phyloP scores from a whole-genome alignment of 2,888 invertebrate species.

The Hemithea aestivaria region DNA sequence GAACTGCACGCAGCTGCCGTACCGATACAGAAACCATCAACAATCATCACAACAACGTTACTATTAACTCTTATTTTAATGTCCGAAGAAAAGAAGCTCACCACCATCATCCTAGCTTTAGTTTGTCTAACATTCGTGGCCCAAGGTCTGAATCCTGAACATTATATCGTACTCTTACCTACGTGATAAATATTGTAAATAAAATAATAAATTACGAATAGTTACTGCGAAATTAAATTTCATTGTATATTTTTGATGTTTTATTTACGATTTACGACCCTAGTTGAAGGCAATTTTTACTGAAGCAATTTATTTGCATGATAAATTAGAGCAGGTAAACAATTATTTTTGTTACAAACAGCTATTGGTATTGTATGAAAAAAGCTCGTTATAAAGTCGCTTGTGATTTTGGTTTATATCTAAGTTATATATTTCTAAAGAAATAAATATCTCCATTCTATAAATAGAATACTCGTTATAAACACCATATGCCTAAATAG shows the following conservation, averaged over 20 bases:
- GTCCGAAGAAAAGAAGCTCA: slow-evolving; percentile 38
- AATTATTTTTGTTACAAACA: too few species aligned
- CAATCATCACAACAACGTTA: slow-evolving; percentile 37
- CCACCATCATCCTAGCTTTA: slow-evolving; percentile 43
- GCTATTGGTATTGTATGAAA: too few species aligned
- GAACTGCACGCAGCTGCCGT: slow-evolving; percentile 64
- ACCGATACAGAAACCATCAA: slow-evolving; percentile 45
- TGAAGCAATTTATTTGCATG: too few species aligned
- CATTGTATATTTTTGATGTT: slow-evolving; percentile 49
- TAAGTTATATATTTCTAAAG: too few species aligned
- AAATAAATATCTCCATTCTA: too few species aligned
- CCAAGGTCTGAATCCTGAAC: slow-evolving; percentile 43
- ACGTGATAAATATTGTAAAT: slow-evolving; percentile 64
- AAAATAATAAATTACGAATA: slow-evolving; percentile 54
- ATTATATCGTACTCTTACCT: slow-evolving; percentile 52
- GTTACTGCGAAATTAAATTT: slow-evolving; percentile 71
- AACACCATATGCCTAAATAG: too few species aligned
- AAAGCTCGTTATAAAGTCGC: too few species aligned
- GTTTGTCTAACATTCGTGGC: slow-evolving; percentile 32
- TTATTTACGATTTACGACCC: too few species aligned
- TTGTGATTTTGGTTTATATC: too few species aligned
- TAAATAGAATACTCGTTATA: too few species aligned
- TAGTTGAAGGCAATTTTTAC: too few species aligned
- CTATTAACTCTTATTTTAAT: slow-evolving; percentile 39
- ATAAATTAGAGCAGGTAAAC: too few species aligned